Percentiles rank a stretch among this genome's conserved stretches.
Evolutionary conservation across 2,797 vertebrate genomes (phyloP).

Genomic region (Mionectes olivaceus): DNA sequence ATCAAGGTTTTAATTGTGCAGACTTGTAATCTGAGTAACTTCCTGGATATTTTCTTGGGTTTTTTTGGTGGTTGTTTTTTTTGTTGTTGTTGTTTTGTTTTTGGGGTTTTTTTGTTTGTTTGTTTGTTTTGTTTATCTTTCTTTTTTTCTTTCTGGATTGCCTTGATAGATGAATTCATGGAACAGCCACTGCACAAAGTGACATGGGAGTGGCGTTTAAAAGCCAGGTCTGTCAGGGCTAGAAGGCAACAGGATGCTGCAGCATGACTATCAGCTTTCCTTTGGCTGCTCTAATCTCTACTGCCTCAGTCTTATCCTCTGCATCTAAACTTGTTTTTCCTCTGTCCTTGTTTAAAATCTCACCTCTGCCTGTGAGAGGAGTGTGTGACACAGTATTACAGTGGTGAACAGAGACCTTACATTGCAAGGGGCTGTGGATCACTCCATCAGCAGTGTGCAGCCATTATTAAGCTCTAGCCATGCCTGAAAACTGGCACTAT

Average conservation of each 20-base stretch:
- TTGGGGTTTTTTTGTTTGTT: too few species aligned
- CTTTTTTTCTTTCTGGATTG: not conserved
- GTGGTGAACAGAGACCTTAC: not conserved
- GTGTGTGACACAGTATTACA: not conserved
- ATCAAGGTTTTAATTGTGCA: conserved; percentile 56
- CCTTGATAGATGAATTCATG: conserved; percentile 41
- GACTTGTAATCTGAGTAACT: conserved; percentile 52
- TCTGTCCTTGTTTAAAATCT: not conserved
- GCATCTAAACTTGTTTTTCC: conserved; percentile 5
- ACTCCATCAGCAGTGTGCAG: not conserved
- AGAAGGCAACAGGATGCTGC: not conserved
- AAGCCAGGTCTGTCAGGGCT: not conserved
- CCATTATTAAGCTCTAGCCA: not conserved
- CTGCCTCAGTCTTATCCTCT: not conserved
- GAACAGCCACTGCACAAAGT: not conserved
- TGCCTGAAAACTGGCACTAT: not conserved
- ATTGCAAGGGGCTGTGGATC: not conserved
- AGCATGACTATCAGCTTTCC: not conserved
- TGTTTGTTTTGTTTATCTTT: too few species aligned
- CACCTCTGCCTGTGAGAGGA: not conserved
- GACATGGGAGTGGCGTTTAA: not conserved
- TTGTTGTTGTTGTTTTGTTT: too few species aligned
- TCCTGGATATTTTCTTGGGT: not conserved
- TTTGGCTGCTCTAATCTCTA: conserved; percentile 7
- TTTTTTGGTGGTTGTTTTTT: not conserved